Evolutionary conservation across 2,888 invertebrate species (phyloP), one percentile per base, ranked within the genome.

Genomic region (Linnaemya vulpina): DNA sequence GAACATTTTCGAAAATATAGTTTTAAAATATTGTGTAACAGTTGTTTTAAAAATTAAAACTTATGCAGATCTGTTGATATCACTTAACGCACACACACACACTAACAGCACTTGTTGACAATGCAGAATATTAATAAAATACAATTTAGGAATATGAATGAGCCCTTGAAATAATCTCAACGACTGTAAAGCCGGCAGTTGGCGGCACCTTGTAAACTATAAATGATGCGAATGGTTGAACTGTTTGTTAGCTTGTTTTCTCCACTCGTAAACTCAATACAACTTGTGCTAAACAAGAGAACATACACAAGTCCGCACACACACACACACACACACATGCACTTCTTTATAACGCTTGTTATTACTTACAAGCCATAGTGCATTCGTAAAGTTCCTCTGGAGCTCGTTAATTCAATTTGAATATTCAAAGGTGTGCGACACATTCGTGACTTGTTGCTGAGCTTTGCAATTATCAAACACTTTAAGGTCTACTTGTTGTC

Each of bases 371-470:
- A 71, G 58, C 55, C 71, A 77, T 58, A 77, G 58, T 81, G 76
- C 58, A 63, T 67, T 68, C 25, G 49, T 67, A 58, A 80, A 78
- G 78, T 85, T 85, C 74, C 70, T 82, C 75, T 80, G 75, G 58
- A 82, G 85, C 81, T 82, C 81, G 81, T 85, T 85, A 85, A 85
- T 85, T 85, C 82, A 85, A 85, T 85, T 78, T 82, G 82, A 85
- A 85, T 85, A 82, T 85, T 85, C 82, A 85, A 85, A 85, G 85
- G 85, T 85, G 85, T 85, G 85, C 85, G 85, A 85, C 85, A 85
- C n/a, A 85, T 75, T 85, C 85, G 85, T 85, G 85, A 85, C 85
- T 82, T 78, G 85, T 78, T 82, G 81, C 53, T 78, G 81, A 58
- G 77, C 85, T 78, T 74, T 75, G 78, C 78, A 78, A 63, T 84